A percentile compares a stretch with the other conserved stretches of the same genome.
phyloP scores from a whole-genome alignment of 2,797 vertebrate genomes.

The Gobionotothen gibberifrons region DNA sequence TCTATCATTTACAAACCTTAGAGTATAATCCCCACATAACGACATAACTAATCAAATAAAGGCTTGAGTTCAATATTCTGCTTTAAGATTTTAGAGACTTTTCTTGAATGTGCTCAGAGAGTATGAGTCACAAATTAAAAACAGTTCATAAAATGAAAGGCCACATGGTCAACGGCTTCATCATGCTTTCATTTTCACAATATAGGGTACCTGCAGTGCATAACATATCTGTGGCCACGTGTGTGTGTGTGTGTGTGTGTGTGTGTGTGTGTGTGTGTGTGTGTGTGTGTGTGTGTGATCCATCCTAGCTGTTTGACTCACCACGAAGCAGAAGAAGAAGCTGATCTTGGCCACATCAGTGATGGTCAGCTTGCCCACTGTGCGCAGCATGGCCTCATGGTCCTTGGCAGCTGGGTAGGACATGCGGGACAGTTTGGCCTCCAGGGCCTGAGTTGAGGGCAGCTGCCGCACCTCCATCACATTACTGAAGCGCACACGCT shows the following conservation, averaged over 20 bases:
- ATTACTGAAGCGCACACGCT: constrained; percentile 95
- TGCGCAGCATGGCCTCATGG: constrained; percentile 90
- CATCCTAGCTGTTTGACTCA: constrained; percentile 68
- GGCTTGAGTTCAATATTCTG: not conserved
- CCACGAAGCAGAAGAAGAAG: constrained; percentile 99
- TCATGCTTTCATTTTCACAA: constrained; percentile 1
- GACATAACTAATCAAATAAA: not conserved
- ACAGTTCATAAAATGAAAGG: constrained; percentile 14
- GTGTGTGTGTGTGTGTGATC: not conserved
- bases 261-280: too few species aligned
- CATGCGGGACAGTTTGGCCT: constrained; percentile 97
- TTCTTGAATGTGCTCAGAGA: constrained; percentile 1
- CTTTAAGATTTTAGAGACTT: constrained; percentile 2
- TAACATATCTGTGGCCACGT: not conserved
- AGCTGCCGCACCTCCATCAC: constrained; percentile 97
- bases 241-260: too few species aligned
- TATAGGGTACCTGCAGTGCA: not conserved
- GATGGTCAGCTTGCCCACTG: constrained; percentile 92
- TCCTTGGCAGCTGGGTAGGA: constrained; percentile 92
- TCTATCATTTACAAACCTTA: not conserved
- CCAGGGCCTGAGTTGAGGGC: constrained; percentile 93
- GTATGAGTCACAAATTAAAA: constrained; percentile 31
- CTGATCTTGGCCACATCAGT: constrained; percentile 97
- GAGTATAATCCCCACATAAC: not conserved
- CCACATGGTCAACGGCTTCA: not conserved